Evolutionary conservation across 2,797 vertebrate species (phyloP).

Genomic region (Characodon lateralis): DNA sequence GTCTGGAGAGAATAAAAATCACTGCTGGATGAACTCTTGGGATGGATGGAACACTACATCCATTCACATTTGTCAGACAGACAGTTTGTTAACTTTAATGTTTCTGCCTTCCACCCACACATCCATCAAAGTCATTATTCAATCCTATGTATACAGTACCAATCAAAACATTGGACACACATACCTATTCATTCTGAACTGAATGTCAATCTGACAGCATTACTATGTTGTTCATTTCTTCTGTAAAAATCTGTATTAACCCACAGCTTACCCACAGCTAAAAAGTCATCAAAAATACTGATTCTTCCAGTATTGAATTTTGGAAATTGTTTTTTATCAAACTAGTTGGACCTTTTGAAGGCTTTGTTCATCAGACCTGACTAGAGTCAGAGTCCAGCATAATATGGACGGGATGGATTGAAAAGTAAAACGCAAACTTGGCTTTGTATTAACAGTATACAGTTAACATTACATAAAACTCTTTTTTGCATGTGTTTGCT

Average conservation of each 20-base stretch:
- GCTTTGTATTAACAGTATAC: no score
- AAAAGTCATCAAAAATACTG: not conserved
- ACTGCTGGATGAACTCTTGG: conserved; percentile 28
- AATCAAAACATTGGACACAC: conserved; percentile 4
- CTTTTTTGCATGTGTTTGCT: no score
- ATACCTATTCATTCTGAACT: conserved; percentile 1
- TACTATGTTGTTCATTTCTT: not conserved
- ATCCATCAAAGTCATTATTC: conserved; percentile 6
- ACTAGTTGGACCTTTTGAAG: not conserved
- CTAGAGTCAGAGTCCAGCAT: not conserved
- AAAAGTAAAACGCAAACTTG: no score
- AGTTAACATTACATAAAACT: no score
- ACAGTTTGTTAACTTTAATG: conserved; percentile 21
- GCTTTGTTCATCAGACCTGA: not conserved
- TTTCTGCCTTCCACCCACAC: not conserved
- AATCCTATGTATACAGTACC: not conserved
- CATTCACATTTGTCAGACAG: conserved; percentile 38
- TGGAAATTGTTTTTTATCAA: not conserved
- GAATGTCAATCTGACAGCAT: not conserved
- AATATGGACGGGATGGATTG: not conserved
- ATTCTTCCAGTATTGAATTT: not conserved
- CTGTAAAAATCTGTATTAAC: not conserved
- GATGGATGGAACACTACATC: conserved; percentile 44
- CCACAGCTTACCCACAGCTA: not conserved
- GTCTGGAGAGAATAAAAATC: conserved; percentile 43